Conservation (phyloP, 37 sponge, comb jelly and placozoan species). For the Beroe forskalii region DNA sequence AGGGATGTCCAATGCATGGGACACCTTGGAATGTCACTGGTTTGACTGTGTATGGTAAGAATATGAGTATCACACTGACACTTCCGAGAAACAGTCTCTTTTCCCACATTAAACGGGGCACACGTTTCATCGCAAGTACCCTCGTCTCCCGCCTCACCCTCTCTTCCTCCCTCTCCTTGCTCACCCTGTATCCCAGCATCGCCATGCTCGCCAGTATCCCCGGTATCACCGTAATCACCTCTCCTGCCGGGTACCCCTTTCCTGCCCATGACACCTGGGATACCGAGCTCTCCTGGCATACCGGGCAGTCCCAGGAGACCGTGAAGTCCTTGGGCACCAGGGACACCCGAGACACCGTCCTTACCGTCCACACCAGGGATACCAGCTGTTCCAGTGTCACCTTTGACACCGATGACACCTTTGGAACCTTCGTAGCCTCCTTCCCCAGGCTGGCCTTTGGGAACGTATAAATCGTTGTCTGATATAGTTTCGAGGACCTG, state of each 20-base stretch:
- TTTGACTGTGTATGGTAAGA: conserved; percentile 10
- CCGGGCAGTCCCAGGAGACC: conserved; percentile 65
- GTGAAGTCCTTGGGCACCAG: conserved; percentile 36
- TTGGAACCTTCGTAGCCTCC: conserved; percentile 26
- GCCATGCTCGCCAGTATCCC: conserved; percentile 55
- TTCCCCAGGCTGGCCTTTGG: conserved; percentile 50
- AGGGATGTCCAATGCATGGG: conserved; percentile 11
- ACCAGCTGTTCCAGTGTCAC: conserved; percentile 23
- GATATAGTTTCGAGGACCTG: not conserved
- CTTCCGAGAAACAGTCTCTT: not conserved
- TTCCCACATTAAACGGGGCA: not conserved
- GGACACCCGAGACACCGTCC: conserved; percentile 12
- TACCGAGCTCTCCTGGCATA: conserved; percentile 48
- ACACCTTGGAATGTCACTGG: not conserved
- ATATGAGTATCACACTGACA: conserved; percentile 39
- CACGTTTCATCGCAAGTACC: conserved; percentile 52
- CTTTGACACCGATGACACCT: conserved; percentile 43
- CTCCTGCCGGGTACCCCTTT: conserved; percentile 22
- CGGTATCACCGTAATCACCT: conserved; percentile 48
- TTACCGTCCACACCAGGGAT: conserved; percentile 40
- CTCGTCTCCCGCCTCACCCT: conserved; percentile 49
- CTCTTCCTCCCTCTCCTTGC: conserved; percentile 36
- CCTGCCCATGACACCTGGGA: conserved; percentile 60
- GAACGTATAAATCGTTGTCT: not conserved
- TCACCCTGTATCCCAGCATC: conserved; percentile 49